Evolutionary conservation across 2,888 invertebrate genomes (phyloP), one percentile per base, ranked within the genome.

Genomic region (Eucera pruinosa): DNA sequence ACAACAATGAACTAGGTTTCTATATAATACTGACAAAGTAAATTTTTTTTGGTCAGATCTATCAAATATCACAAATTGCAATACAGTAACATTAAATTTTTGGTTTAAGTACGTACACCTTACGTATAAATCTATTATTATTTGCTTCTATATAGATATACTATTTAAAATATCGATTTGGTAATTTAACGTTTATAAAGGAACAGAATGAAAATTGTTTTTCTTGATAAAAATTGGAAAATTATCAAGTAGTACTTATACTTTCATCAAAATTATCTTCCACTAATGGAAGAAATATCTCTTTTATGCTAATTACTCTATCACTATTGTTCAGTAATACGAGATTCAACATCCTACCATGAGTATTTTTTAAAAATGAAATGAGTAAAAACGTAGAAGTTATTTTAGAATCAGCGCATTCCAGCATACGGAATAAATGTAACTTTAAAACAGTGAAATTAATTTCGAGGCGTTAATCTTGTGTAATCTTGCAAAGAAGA

Each of bases 401-500:
- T 9, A 58, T 30, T 67, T 39, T 64, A 47, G 25, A 4, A 2
- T 68, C 62, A 54, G 18, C 45, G 50, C 27, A 71, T 62, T 62
- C 43, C 48, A 52, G 36, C 45, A 20, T 25, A 27, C 18, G 15
- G 2, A 39, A 60, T 23, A 60, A 70, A 67, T 25, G 18, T 62
- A 69, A 76, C 48, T 78, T 18, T 7, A 15, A 77, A 45, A 60
- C 36, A 58, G 50, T 60, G n/a, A 60, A 48, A 60, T 68, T 69
- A 57, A 73, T 65, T 61, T 45, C 39, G 30, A 64, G 30, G 33
- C 33, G 62, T 73, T 73, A 73, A 78, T 45, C 27, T 27, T 36
- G 23, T 30, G 55, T 58, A 45, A 73, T 69, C 39, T 75, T 71
- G 60, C 52, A 72, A 41, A 64, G 41, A 58, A 65, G 23, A 83